Evolutionary conservation across 2,888 invertebrate species (phyloP).

Genomic region (Bombylius major): DNA sequence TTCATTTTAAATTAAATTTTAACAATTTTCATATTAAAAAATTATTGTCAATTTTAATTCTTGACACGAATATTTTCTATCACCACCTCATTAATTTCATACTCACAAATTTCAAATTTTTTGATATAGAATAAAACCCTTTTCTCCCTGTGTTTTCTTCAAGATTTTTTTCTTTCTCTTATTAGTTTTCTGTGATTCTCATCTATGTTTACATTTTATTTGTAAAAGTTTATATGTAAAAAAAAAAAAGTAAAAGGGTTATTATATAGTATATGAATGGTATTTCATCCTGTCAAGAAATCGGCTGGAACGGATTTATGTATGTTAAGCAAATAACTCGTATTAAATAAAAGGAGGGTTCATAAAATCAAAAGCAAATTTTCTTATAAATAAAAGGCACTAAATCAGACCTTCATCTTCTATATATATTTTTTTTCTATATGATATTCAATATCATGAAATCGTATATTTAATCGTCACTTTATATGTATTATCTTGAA

Average conservation of each 20-base stretch:
- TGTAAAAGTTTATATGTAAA: no score
- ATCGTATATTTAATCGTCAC: no score
- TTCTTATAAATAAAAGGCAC: constrained; percentile 1
- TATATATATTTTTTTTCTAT: neutral
- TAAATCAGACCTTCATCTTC: neutral
- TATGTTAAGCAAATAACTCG: constrained; percentile 7
- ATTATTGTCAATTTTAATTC: constrained; percentile 5
- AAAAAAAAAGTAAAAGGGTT: constrained; percentile 1
- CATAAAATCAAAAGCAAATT: constrained; percentile 10
- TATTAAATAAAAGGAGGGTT: constrained; percentile 6
- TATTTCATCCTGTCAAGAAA: constrained; percentile 10
- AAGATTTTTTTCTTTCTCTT: no score
- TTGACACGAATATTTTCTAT: neutral
- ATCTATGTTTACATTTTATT: no score
- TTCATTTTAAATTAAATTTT: no score
- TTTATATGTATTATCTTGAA: no score
- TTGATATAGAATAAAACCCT: no score
- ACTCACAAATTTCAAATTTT: neutral
- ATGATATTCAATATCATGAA: no score
- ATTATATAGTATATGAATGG: neutral
- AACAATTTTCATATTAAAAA: no score
- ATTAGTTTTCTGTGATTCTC: no score
- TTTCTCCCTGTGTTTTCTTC: no score
- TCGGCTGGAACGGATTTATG: constrained; percentile 11
- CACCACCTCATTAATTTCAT: constrained; percentile 6